Evolutionary conservation across 1,140 invertebrate genomes (phyloP).

Genomic region (Brachystomella parvula): DNA sequence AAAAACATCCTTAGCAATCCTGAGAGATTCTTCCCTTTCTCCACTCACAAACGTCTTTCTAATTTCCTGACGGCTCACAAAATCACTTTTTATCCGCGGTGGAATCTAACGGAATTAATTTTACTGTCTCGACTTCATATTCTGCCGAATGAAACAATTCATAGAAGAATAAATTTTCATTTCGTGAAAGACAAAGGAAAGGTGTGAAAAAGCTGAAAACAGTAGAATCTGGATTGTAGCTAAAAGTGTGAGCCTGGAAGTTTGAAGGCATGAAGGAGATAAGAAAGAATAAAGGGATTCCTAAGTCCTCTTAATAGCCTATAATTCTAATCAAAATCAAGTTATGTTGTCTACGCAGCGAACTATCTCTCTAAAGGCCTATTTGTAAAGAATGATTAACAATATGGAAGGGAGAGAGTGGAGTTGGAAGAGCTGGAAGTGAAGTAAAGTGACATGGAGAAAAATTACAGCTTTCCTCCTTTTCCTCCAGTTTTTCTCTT

Average conservation of each 20-base stretch:
- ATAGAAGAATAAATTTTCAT: not conserved
- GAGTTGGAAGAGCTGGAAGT: constrained; percentile 5
- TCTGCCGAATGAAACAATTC: not conserved
- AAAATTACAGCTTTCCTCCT: not conserved
- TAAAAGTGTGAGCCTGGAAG: not conserved
- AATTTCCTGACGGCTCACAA: too few relatives aligned
- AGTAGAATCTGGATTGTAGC: not conserved
- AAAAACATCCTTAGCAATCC: too few relatives aligned
- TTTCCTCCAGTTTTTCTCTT: too few relatives aligned
- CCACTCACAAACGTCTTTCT: too few relatives aligned
- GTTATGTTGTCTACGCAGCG: not conserved
- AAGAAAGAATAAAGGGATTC: not conserved
- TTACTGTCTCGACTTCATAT: too few relatives aligned
- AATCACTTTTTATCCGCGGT: too few relatives aligned
- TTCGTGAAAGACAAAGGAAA: not conserved
- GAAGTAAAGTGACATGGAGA: constrained; percentile 4
- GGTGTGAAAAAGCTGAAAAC: not conserved
- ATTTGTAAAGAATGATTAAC: not conserved
- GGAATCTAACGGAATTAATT: too few relatives aligned
- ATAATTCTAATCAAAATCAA: not conserved
- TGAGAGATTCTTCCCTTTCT: too few relatives aligned
- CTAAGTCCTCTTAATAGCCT: not conserved
- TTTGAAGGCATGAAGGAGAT: not conserved
- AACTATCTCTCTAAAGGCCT: not conserved
- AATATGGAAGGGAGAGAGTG: constrained; percentile 11